phyloP scores from a whole-genome alignment of 2,888 invertebrate species.

The Elmis aenea region DNA sequence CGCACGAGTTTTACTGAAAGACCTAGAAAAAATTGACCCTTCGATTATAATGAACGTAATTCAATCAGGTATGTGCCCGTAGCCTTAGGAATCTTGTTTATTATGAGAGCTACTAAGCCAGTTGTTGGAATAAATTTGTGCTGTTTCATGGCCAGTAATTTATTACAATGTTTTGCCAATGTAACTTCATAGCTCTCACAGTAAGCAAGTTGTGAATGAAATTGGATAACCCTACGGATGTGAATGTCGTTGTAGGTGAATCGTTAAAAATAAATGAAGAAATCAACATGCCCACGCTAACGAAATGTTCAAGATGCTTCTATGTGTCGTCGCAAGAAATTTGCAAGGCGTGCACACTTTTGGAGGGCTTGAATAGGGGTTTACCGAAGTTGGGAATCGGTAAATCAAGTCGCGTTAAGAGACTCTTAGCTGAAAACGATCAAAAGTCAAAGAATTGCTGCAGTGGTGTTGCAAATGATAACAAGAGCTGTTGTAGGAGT shows the following conservation, averaged over 20 bases:
- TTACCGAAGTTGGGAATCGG: slow-evolving; percentile 87
- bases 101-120: no score
- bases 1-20: slow-evolving; percentile 85
- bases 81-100: no score
- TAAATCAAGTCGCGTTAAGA: slow-evolving; percentile 76
- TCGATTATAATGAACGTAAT: slow-evolving; percentile 90
- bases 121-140: no score
- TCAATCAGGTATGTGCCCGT: slow-evolving; percentile 83
- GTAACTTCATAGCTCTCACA: no score
- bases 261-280: slow-evolving; percentile 76
- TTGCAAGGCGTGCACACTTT: slow-evolving; percentile 93
- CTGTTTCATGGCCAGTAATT: no score
- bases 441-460: no score
- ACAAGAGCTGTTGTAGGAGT: no score
- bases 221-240: no score
- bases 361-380: slow-evolving; percentile 94
- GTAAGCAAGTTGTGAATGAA: no score
- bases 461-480: no score
- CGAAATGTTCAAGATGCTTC: slow-evolving; percentile 78
- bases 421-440: slow-evolving; percentile 52
- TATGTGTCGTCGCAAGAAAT: slow-evolving; percentile 89
- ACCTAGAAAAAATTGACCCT: slow-evolving; percentile 90
- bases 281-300: slow-evolving; percentile 75
- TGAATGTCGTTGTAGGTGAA: slow-evolving; percentile 70
- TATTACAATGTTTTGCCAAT: no score